Evolutionary conservation across 64 coral and sea anemone species (phyloP), one percentile per base, ranked within the genome.

Genomic region (Stylophora pistillata): DNA sequence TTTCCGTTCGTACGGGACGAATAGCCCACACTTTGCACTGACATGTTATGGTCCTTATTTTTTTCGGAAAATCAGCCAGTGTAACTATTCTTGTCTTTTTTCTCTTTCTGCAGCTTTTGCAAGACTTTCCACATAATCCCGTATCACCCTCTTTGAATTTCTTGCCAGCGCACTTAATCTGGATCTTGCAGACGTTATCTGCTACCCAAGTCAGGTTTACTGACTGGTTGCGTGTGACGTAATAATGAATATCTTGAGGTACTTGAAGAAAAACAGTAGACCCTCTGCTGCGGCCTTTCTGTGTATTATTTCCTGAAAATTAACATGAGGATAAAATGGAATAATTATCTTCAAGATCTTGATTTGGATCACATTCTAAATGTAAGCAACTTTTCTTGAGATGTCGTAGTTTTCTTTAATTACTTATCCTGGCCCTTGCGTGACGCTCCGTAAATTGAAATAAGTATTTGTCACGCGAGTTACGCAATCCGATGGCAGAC

Each of bases 121-220:
- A 79, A 79, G 77, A 58, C 77, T 79, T 59, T 28, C 77, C 55
- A 30, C 54, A 58, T 4, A 59, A 54, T 31, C 77, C 28, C 2
- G 2, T 59, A 6, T 0, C 20, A 31, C 55, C 77, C 16, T 59
- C 55, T 30, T 26, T 0, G 58, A 79, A 79, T 79, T 79, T 58
- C 25, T 59, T 30, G n/a, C 55, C 54, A 23, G 15, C 58, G 30
- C 77, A 79, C 9, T 16, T 79, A 15, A 79, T 79, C n/a, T 79
- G 55, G 7, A 79, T 79, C n/a, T 58, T 58, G 77, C 77, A 79
- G 13, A 79, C 77, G n/a, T 79, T n/a, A 26, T 10, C 7, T 30
- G 77, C 77, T 1, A 58, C 77, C 77, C 77, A 79, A 14, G 77
- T 59, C 7, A 79, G 77, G 5, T 79, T 59, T 7, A 15, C 77